Conservation (phyloP, 2,113 vertebrate genomes). For the Sphyrna mokarran region DNA sequence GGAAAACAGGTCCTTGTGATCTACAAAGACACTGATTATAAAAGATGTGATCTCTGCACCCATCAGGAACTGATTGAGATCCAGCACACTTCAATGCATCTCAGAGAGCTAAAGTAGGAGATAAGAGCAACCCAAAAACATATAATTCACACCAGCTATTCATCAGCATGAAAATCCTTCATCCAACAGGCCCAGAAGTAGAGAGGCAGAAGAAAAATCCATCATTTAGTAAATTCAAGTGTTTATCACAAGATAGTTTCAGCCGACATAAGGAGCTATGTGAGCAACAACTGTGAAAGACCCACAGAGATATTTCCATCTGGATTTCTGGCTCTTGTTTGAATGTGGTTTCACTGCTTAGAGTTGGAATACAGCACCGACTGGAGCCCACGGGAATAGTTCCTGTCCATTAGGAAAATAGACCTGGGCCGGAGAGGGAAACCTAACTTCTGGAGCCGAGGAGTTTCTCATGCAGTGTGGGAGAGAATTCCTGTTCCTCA, state of each 20-base stretch:
- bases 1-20: background rate
- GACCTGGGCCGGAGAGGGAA: background rate
- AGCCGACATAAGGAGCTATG: background rate
- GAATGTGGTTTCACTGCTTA: background rate
- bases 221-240: background rate
- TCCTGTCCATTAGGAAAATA: background rate
- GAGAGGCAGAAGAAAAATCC: background rate
- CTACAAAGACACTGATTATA: too few species aligned
- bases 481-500: background rate
- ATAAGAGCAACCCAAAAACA: background rate
- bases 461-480: background rate
- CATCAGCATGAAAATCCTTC: background rate
- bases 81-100: background rate
- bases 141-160: background rate
- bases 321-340: background rate
- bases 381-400: too few species aligned
- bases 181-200: background rate
- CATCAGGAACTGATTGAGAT: too few species aligned
- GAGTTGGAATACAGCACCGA: background rate
- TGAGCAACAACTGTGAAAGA: background rate
- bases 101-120: background rate
- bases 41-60: too few species aligned
- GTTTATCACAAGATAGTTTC: background rate
- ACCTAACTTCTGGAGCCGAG: background rate
- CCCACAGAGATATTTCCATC: background rate